These are phyloP conservation scores for Schizotus pectinicornis DNA, from an alignment of 2,888 invertebrate genomes.

Conservation along the genomic window DNA sequence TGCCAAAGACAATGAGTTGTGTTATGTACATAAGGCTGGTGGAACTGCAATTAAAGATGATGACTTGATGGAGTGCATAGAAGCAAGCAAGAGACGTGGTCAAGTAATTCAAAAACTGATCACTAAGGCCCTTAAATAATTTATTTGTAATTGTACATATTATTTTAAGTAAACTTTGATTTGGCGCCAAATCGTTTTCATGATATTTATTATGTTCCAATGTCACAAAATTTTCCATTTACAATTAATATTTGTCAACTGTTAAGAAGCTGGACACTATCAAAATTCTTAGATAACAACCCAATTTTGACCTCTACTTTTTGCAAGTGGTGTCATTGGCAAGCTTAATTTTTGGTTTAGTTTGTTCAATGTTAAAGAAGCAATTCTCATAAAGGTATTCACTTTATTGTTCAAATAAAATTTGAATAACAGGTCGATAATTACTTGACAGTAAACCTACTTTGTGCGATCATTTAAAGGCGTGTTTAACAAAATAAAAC, in stretches of 20 bases:
- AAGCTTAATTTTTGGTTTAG: no score
- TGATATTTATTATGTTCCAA: no score
- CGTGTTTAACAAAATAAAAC: constrained; percentile 2
- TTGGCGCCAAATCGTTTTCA: no score
- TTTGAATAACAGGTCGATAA: constrained; percentile 37
- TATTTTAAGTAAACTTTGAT: constrained; percentile 2
- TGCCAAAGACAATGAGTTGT: constrained; percentile 66
- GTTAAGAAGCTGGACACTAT: no score
- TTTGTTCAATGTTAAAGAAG: no score
- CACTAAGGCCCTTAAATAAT: constrained; percentile 42
- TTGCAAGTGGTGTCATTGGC: no score
- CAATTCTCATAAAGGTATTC: constrained; percentile 33
- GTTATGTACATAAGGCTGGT: constrained; percentile 78
- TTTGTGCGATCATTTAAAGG: constrained; percentile 23
- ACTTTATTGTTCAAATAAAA: constrained; percentile 39
- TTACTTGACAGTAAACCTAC: constrained; percentile 21
- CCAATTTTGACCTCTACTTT: no score
- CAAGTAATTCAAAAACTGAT: constrained; percentile 61
- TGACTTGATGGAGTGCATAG: constrained; percentile 65
- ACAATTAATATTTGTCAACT: no score
- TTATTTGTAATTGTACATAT: neutral
- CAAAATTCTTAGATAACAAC: no score
- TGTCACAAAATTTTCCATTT: no score
- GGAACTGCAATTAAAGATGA: constrained; percentile 67
- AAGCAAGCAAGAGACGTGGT: constrained; percentile 66